Evolutionary conservation across 2,113 vertebrate genomes (phyloP).

Genomic region (Rhipidura dahli): DNA sequence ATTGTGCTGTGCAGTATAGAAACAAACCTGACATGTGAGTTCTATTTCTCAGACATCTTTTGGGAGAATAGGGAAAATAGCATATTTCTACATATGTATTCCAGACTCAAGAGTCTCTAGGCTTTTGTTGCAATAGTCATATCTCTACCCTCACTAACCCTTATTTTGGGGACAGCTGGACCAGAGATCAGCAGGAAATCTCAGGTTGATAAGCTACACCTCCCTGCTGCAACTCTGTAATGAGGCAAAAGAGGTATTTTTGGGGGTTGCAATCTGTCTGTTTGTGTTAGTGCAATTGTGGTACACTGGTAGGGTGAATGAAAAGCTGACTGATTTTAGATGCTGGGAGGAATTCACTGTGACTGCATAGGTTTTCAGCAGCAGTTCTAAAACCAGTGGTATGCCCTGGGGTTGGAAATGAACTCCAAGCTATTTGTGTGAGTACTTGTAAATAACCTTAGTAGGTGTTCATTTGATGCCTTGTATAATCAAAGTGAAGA

Average conservation of each 20-base stretch:
- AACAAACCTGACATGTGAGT: rapidly evolving
- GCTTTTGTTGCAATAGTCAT: neutral
- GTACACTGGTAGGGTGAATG: neutral
- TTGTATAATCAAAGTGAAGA: constrained; percentile 3
- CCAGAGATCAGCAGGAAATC: neutral
- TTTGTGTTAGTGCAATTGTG: neutral
- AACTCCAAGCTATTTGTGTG: neutral
- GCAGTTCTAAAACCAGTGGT: neutral
- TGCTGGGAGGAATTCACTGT: neutral
- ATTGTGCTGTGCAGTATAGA: neutral
- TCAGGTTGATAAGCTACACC: neutral
- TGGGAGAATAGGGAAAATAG: neutral
- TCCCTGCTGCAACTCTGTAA: neutral
- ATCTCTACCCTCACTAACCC: neutral
- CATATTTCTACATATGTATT: neutral
- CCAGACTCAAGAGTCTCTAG: neutral
- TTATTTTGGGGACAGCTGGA: neutral
- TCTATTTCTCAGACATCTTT: neutral
- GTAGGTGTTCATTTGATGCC: neutral
- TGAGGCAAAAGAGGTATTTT: neutral
- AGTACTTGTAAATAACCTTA: neutral
- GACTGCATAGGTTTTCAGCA: neutral
- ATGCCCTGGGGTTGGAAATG: neutral
- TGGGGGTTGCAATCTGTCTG: rapidly evolving
- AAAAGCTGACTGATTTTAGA: neutral